Percentiles rank a stretch among this genome's conserved stretches.
Conservation (phyloP, 2,113 vertebrate genomes). For the Rhea americana region DNA sequence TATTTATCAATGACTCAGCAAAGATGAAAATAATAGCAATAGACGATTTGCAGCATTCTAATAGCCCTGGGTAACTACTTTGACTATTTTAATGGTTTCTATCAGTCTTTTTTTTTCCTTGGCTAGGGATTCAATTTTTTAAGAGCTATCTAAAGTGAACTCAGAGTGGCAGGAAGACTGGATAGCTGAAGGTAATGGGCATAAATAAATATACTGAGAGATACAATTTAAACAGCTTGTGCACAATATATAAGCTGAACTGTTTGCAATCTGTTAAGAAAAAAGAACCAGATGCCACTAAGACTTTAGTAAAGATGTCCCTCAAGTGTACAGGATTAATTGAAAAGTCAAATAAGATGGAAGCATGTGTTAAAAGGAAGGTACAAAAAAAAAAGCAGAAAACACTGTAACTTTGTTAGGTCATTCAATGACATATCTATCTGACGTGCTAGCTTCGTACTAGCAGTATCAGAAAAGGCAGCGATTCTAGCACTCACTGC, state of each 20-base stretch:
- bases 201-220: not conserved
- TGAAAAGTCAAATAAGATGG: not conserved
- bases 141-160: not conserved
- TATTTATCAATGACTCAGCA: not conserved
- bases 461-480: no score
- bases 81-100: not conserved
- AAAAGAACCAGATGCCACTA: not conserved
- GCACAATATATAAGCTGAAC: not conserved
- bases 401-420: not conserved
- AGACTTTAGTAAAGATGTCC: not conserved
- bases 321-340: not conserved
- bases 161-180: not conserved
- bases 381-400: not conserved
- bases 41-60: not conserved
- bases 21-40: not conserved
- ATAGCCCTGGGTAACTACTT: not conserved
- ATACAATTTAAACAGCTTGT: not conserved
- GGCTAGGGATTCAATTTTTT: not conserved
- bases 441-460: not conserved
- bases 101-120: not conserved
- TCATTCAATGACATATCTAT: not conserved
- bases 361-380: not conserved
- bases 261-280: not conserved
- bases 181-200: not conserved
- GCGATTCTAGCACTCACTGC: no score